Evolutionary conservation across 2,888 invertebrate genomes (phyloP).

Genomic region (Kuschelorhynchus macadamiae): DNA sequence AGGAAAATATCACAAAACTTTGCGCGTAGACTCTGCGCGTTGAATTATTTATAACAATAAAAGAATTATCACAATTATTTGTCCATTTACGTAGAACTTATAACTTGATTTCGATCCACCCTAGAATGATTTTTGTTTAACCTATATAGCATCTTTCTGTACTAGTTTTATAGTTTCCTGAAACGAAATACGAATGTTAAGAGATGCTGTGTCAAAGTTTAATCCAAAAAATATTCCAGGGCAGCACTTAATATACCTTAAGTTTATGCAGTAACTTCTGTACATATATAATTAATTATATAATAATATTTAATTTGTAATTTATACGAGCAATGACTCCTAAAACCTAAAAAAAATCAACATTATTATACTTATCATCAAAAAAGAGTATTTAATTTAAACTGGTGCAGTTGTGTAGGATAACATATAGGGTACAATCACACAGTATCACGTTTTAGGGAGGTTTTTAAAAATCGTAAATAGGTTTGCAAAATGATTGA

Average conservation of each 20-base stretch:
- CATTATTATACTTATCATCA: slow-evolving; percentile 3
- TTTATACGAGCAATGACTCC: neutral
- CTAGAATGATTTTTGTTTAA: neutral
- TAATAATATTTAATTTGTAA: neutral
- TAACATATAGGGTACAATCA: slow-evolving; percentile 11
- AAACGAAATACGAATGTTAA: too few relatives aligned
- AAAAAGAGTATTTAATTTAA: neutral
- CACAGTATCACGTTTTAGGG: slow-evolving; percentile 12
- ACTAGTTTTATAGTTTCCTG: too few relatives aligned
- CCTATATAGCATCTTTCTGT: too few relatives aligned
- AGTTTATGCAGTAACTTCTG: slow-evolving; percentile 3
- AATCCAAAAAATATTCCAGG: slow-evolving; percentile 2
- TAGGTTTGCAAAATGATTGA: too few relatives aligned
- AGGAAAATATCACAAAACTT: slow-evolving; percentile 32
- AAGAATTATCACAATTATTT: slow-evolving; percentile 19
- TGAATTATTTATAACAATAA: slow-evolving; percentile 13
- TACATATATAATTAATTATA: slow-evolving; percentile 1
- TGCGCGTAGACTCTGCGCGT: slow-evolving; percentile 15
- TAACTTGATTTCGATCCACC: slow-evolving; percentile 1
- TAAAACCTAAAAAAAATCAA: slow-evolving; percentile 3
- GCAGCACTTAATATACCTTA: neutral
- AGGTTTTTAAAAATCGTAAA: too few relatives aligned
- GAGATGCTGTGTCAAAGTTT: too few relatives aligned
- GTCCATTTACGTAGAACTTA: slow-evolving; percentile 11
- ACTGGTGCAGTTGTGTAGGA: slow-evolving; percentile 2